These are phyloP conservation scores for Neopelma chrysocephalum DNA, from an alignment of 2,797 vertebrate species.

Conservation along the genomic window DNA sequence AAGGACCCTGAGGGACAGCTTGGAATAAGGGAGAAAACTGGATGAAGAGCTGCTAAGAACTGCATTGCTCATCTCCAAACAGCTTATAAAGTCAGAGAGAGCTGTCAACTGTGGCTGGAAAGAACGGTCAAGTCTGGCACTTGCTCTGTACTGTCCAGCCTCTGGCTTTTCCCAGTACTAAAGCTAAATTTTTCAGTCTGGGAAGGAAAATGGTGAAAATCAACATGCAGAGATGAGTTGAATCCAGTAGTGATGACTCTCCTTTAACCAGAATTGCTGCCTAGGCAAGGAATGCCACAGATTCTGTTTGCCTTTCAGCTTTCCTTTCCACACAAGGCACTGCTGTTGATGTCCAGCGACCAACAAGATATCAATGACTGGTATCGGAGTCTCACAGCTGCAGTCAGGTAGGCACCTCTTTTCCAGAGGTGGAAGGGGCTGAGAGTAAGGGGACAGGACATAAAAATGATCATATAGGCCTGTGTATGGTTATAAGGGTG, in stretches of 20 bases:
- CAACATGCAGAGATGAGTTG: not conserved
- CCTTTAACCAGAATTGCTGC: not conserved
- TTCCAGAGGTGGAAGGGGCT: not conserved
- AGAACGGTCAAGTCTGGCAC: no score
- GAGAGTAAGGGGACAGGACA: not conserved
- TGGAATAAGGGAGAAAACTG: not conserved
- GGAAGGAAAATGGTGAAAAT: not conserved
- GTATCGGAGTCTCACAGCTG: slow-evolving; percentile 81
- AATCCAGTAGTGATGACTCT: not conserved
- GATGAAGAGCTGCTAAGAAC: not conserved
- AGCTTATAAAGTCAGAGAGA: not conserved
- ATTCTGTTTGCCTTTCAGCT: slow-evolving; percentile 76
- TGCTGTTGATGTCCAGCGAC: slow-evolving; percentile 90
- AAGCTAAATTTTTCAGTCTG: not conserved
- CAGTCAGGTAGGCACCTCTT: slow-evolving; percentile 77
- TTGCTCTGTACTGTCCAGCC: not conserved
- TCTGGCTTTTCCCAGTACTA: not conserved
- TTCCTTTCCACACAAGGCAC: slow-evolving; percentile 85
- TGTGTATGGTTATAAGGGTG: not conserved
- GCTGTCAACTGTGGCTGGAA: not conserved
- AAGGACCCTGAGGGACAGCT: not conserved
- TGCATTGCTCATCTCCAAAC: not conserved
- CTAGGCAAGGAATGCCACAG: not conserved
- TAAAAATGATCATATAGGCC: not conserved
- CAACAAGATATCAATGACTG: slow-evolving; percentile 87